Conservation (phyloP, 2,888 invertebrate species). For the Leuctra nigra region DNA sequence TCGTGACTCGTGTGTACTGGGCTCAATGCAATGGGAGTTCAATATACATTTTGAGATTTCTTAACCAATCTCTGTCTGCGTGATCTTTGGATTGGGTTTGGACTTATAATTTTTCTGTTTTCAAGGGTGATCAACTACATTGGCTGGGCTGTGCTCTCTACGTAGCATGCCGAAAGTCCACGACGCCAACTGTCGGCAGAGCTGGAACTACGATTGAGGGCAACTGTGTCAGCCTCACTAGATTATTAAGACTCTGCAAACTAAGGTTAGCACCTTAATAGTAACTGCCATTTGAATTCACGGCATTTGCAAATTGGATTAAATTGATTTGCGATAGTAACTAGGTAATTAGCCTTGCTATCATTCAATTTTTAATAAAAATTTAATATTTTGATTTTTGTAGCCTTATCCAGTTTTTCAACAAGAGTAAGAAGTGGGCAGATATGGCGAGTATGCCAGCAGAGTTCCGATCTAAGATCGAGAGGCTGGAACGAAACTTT, state of each 20-base stretch:
- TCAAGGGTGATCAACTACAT: constrained; percentile 78
- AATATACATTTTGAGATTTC: too few species aligned
- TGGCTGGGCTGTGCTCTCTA: constrained; percentile 95
- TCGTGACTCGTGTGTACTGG: too few species aligned
- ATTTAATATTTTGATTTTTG: constrained; percentile 35
- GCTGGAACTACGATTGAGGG: constrained; percentile 69
- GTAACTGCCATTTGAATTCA: not conserved
- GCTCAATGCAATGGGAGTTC: too few species aligned
- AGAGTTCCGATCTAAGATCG: constrained; percentile 75
- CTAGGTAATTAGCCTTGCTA: too few species aligned
- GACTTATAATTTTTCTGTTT: constrained; percentile 3
- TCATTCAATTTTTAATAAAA: not conserved
- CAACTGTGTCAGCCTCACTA: constrained; percentile 85
- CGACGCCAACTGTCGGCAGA: constrained; percentile 71
- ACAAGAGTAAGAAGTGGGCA: constrained; percentile 91
- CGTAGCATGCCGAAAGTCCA: constrained; percentile 75
- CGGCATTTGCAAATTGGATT: too few species aligned
- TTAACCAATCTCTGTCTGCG: too few species aligned
- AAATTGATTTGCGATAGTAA: too few species aligned
- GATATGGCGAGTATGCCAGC: constrained; percentile 86
- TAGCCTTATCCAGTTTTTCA: constrained; percentile 89
- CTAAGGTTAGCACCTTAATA: too few species aligned
- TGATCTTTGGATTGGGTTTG: too few species aligned
- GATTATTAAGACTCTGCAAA: constrained; percentile 81
- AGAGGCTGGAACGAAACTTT: constrained; percentile 81